Base-by-base conservation (phyloP, 2,113 vertebrate genomes). In the Acrocephalus kingi region DNA sequence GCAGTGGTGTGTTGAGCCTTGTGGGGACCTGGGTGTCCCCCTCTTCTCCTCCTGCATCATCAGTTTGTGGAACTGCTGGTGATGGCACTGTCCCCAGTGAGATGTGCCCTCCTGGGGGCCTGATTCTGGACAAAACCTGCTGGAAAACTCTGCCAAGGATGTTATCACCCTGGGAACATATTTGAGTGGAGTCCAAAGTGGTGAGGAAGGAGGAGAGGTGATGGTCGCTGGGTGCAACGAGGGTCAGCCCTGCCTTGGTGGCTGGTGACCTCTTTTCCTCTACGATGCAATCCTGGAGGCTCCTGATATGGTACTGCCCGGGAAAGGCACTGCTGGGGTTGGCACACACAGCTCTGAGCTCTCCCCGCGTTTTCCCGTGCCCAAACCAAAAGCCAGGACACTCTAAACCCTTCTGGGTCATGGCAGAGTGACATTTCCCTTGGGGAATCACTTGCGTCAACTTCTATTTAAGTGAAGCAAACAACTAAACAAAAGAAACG, bases 341-440 rank as follows among this genome's bases (percentile, higher is more conserved):
- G 61, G 67, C 28, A 48, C 58, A 27, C 21, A 1, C 18, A 15
- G 24, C 31, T 46, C 69, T 5, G 5, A 61, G 63, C 75, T 64
- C 58, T 73, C 23, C 49, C 35, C 0, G 0, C 2, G 0, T 39
- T 39, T 55, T 56, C 45, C 68, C 0, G 3, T 58, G 43, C 61
- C 69, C 85, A 71, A n/a, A 56, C 15, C 8, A 1, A 15, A 13
- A n/a, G 22, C 72, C 25, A 13, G 54, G 73, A 37, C 68, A 30
- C 78, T n/a, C 80, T 43, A 51, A 84, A 84, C n/a, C 56, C 83
- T 58, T 48, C 77, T 68, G 62, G 90, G 73, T 90, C 76, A 24
- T 17, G 4, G 33, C 64, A 77, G 67, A 45, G 80, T 52, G 86
- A 90, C 73, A 30, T 37, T 93, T 86, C 37, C 59, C 56, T 45